A percentile compares a stretch with the other conserved stretches of the same genome.
Conservation (phyloP, 2,888 invertebrate species). For the Prosopocoilus inquinatus region DNA sequence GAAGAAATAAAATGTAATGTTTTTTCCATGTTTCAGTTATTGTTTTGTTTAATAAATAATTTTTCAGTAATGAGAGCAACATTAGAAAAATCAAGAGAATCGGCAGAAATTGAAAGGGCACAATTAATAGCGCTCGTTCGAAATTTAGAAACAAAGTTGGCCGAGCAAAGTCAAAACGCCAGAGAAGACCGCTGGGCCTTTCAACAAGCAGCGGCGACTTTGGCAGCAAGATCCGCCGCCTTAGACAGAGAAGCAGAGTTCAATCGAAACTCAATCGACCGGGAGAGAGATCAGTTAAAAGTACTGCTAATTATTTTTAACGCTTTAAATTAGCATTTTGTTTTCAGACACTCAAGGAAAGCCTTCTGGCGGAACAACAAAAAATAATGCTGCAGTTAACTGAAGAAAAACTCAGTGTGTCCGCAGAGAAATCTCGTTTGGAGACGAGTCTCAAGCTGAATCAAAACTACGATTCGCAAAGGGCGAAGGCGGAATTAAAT, state of each 20-base stretch:
- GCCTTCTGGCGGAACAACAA: conserved; percentile 59
- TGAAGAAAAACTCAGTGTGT: conserved; percentile 57
- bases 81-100: conserved; percentile 56
- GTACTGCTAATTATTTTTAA: conserved; percentile 38
- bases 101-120: conserved; percentile 57
- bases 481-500: conserved; percentile 46
- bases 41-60: conserved; percentile 17
- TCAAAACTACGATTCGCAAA: conserved; percentile 43
- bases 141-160: conserved; percentile 57
- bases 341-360: conserved; percentile 56
- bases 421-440: conserved; percentile 44
- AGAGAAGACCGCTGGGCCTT: conserved; percentile 50
- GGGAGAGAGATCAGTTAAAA: conserved; percentile 61
- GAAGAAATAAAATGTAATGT: conserved; percentile 56
- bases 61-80: conserved; percentile 57
- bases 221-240: conserved; percentile 62
- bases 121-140: conserved; percentile 56
- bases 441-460: conserved; percentile 44
- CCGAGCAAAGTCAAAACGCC: conserved; percentile 57
- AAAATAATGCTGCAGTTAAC: conserved; percentile 58
- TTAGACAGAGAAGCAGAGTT: conserved; percentile 61
- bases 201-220: conserved; percentile 60
- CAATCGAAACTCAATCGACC: conserved; percentile 56
- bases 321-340: conserved; percentile 8
- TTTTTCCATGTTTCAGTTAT: neutral